Conservation (phyloP, 2,113 vertebrate species). For the Pardalotus punctatus region DNA sequence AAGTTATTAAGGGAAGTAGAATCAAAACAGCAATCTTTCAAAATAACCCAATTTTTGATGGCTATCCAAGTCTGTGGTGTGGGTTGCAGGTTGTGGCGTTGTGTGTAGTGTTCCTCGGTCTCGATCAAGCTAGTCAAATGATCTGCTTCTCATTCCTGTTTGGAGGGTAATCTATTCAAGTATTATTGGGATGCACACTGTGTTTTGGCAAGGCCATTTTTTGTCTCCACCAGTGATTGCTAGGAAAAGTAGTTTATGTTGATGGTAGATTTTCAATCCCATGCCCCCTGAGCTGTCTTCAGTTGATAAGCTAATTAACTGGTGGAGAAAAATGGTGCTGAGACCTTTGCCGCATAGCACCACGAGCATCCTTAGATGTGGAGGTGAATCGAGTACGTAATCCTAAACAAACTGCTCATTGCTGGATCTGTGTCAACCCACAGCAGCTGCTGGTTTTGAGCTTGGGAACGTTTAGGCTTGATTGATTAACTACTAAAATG, state of each 20-base stretch:
- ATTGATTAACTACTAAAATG: constrained; percentile 29
- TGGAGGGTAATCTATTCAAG: not conserved
- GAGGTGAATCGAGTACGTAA: not conserved
- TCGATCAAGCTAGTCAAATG: not conserved
- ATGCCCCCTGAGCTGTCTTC: not conserved
- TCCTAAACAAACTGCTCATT: not conserved
- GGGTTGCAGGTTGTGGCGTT: not conserved
- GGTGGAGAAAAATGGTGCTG: not conserved
- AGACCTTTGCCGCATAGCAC: not conserved
- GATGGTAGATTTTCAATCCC: not conserved
- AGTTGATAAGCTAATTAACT: not conserved
- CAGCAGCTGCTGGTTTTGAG: constrained; percentile 8
- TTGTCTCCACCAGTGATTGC: not conserved
- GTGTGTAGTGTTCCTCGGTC: not conserved
- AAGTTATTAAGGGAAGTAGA: not conserved
- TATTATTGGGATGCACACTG: not conserved
- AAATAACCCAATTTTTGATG: not conserved
- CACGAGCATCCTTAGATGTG: not conserved
- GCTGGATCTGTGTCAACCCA: not conserved
- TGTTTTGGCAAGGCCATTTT: not conserved
- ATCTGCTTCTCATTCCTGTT: not conserved
- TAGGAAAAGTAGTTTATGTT: not conserved
- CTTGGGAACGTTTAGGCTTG: not conserved
- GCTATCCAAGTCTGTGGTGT: not conserved
- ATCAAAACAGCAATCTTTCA: not conserved